Percentiles rank a stretch among this genome's conserved stretches.
Evolutionary conservation across 1,140 invertebrate species (phyloP).

Genomic region (Yoshiicerus persimilis): DNA sequence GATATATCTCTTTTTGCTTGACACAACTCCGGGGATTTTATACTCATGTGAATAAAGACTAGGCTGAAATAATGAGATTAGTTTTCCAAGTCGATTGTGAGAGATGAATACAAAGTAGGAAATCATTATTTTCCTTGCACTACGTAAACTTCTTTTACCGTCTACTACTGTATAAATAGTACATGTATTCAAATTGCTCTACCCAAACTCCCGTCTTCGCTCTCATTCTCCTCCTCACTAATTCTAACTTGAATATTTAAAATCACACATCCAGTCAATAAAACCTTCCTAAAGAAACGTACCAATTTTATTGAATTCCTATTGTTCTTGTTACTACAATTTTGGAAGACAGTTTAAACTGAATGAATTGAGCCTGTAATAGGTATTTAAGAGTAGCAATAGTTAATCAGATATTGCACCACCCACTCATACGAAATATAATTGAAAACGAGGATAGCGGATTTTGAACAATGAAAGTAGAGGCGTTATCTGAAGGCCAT

Average conservation of each 20-base stretch:
- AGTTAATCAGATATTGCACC: no score
- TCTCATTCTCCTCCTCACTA: not conserved
- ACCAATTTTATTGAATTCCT: not conserved
- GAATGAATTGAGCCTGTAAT: no score
- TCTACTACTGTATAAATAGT: no score
- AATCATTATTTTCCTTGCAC: not conserved
- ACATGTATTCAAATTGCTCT: no score
- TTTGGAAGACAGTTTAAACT: no score
- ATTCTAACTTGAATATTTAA: not conserved
- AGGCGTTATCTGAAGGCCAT: no score
- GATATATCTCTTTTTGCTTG: not conserved
- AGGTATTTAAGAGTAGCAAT: no score
- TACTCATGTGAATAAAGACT: not conserved
- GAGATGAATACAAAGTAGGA: not conserved
- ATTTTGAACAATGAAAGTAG: no score
- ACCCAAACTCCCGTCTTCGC: not conserved
- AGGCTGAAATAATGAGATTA: not conserved
- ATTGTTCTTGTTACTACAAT: not conserved
- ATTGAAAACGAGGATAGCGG: no score
- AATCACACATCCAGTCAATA: not conserved
- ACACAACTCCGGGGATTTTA: not conserved
- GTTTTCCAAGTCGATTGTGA: not conserved
- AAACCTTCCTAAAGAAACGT: not conserved
- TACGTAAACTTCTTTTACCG: no score
- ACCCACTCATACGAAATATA: no score